Evolutionary conservation across 2,888 invertebrate species (phyloP).

Genomic region (Sarcophaga caerulescens): DNA sequence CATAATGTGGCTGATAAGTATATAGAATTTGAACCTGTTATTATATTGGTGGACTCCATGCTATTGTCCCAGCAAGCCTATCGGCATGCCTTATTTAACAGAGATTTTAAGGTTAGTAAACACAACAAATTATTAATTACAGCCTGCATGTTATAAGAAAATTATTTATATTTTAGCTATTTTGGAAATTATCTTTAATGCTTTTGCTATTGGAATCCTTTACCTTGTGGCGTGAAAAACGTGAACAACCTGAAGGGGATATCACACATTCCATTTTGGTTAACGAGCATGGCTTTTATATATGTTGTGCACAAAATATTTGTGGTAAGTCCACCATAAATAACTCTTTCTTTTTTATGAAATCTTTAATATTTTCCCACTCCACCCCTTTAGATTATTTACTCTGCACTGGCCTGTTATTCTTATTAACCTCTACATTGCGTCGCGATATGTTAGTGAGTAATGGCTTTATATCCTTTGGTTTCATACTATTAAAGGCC

Average conservation of each 20-base stretch:
- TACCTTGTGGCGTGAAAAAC: slow-evolving; percentile 84
- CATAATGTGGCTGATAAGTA: slow-evolving; percentile 92
- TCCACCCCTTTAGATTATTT: slow-evolving; percentile 72
- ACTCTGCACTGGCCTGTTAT: slow-evolving; percentile 71
- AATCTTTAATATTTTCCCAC: slow-evolving; percentile 54
- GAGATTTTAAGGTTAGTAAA: slow-evolving; percentile 86
- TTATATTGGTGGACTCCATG: slow-evolving; percentile 92
- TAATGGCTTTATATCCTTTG: slow-evolving; percentile 65
- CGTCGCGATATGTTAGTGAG: slow-evolving; percentile 45
- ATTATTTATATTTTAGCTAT: slow-evolving; percentile 81
- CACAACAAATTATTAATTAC: not conserved
- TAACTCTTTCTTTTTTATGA: slow-evolving; percentile 55
- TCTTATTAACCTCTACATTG: slow-evolving; percentile 65
- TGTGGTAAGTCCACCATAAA: slow-evolving; percentile 71
- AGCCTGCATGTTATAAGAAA: not conserved
- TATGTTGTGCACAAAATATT: slow-evolving; percentile 82
- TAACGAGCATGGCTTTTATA: slow-evolving; percentile 84
- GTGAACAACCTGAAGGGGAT: slow-evolving; percentile 69
- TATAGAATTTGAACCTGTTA: slow-evolving; percentile 94
- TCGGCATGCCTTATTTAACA: slow-evolving; percentile 92
- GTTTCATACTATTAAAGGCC: slow-evolving; percentile 82
- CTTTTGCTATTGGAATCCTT: slow-evolving; percentile 91
- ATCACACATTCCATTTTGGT: slow-evolving; percentile 80
- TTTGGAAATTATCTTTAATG: slow-evolving; percentile 91
- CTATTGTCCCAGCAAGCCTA: slow-evolving; percentile 91